Conservation (phyloP, 1,140 invertebrate genomes). For the Aphaenogaster floridana region DNA sequence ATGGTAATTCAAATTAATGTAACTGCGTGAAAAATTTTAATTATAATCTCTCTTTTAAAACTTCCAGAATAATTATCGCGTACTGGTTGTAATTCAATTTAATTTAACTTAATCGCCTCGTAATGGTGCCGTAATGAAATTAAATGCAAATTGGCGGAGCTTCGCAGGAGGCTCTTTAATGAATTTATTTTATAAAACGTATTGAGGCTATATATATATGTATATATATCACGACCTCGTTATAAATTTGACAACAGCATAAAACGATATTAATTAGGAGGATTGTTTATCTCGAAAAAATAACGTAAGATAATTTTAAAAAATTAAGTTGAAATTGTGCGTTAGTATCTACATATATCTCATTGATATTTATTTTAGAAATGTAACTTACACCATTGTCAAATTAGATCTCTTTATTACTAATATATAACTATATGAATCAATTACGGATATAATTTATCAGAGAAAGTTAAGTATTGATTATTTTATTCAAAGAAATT, state of each 20-base stretch:
- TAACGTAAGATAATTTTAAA: neutral
- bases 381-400: neutral
- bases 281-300: conserved; percentile 12
- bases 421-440: conserved; percentile 10
- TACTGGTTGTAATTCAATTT: conserved; percentile 56
- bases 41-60: conserved; percentile 63
- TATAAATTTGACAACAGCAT: conserved; percentile 4
- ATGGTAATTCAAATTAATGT: conserved; percentile 59
- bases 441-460: neutral
- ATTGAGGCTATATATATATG: neutral
- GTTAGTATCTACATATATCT: neutral
- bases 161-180: conserved; percentile 53
- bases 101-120: conserved; percentile 61
- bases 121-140: conserved; percentile 62
- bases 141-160: conserved; percentile 60
- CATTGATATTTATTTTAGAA: neutral
- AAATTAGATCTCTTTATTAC: neutral
- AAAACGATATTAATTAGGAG: conserved; percentile 45
- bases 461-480: neutral
- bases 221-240: neutral
- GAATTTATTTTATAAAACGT: conserved; percentile 55
- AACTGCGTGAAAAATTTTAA: conserved; percentile 64
- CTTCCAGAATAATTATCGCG: conserved; percentile 51
- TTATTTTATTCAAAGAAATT: neutral
- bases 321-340: neutral